Evolutionary conservation across 2,888 invertebrate genomes (phyloP).

Genomic region (Xylota segnis): DNA sequence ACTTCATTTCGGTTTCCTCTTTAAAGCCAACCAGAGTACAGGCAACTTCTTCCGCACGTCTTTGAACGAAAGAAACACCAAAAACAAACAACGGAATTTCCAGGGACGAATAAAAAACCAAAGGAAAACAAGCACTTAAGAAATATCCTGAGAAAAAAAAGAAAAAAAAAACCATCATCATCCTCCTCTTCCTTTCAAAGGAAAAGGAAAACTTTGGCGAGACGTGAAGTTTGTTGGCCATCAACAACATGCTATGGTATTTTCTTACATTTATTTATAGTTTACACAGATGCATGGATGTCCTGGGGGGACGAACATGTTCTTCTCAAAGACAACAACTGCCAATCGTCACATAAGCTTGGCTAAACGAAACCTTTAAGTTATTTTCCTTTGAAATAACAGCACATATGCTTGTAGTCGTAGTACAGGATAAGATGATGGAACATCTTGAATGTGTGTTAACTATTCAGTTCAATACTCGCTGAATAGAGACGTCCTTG

Average conservation of each 20-base stretch:
- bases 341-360: background rate
- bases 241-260: constrained; percentile 6
- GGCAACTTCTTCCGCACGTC: background rate
- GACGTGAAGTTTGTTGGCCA: background rate
- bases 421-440: background rate
- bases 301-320: background rate
- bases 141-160: background rate
- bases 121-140: constrained; percentile 8
- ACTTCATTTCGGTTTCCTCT: background rate
- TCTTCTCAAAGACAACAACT: background rate
- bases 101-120: background rate
- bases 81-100: constrained; percentile 9
- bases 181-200: background rate
- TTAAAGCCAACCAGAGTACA: background rate
- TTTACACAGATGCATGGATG: background rate
- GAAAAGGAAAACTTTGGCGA: constrained; percentile 6
- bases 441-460: background rate
- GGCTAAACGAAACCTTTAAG: background rate
- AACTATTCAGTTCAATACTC: background rate
- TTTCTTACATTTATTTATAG: constrained; percentile 8
- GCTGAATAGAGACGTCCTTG: background rate
- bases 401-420: background rate
- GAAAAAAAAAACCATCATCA: background rate
- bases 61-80: background rate
- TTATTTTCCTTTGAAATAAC: background rate